Evolutionary conservation across 2,888 invertebrate genomes (phyloP), one percentile per base, ranked within the genome.

Genomic region (Phyllotreta striolata): DNA sequence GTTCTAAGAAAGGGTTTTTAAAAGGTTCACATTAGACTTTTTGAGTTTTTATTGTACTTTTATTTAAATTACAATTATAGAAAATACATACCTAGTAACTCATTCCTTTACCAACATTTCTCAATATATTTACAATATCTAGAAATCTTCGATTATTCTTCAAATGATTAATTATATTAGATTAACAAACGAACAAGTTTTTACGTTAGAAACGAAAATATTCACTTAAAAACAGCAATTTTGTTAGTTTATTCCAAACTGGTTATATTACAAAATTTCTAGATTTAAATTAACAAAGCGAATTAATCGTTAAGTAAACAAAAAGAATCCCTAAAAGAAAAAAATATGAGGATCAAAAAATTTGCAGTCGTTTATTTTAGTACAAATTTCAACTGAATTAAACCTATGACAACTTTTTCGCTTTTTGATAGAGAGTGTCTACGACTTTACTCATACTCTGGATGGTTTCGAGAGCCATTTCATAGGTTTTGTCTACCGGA

Each of bases 381-480:
- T 60, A 64, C 38, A 55, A 38, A 44, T 62, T 61, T 60, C 49
- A 51, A 56, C 60, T 58, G 58, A 57, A 64, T 64, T 66, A 55
- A 44, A 76, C 78, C 85, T 91, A 97, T 84, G 96, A 95, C 72
- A 99, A 88, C 84, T 98, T 98, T 86, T 98, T 98, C 72, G 98
- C 98, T 86, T 98, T 98, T 87, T 96, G 96, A 85, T 98, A 99
- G 74, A 99, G 88, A 57, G 98, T 96, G 84, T 99, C 99, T 75
- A 99, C 98, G 78, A 99, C 99, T 88, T 98, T 98, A 77, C 98
- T 96, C 96, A 99, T 97, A 83, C 94, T 96, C 81, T 97, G 96
- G 82, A 99, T 95, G 67, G 97, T 97, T 82, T 96, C 96, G 80
- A 99, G 85, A 62, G 98, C 96, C 78, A 95, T 93, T 85, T 96